Conservation (phyloP, 2,888 invertebrate species). For the Linnaemya vulpina region DNA sequence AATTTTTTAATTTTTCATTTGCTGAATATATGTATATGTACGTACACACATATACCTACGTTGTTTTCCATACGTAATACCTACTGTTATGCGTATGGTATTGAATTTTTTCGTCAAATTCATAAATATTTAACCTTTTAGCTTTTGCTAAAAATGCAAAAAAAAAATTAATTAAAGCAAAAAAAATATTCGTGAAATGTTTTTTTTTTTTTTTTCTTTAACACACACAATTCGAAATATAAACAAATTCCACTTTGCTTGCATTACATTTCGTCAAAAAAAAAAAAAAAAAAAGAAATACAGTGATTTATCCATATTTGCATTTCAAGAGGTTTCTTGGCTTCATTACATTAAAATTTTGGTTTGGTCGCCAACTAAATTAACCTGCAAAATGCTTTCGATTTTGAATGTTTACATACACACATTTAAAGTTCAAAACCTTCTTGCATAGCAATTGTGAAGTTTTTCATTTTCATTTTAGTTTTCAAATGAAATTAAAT, state of each 20-base stretch:
- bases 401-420: neutral
- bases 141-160: neutral
- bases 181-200: neutral
- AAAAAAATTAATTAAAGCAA: neutral
- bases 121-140: neutral
- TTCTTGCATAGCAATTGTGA: neutral
- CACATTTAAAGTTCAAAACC: neutral
- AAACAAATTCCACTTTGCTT: constrained; percentile 4
- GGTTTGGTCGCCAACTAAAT: constrained; percentile 7
- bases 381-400: constrained; percentile 26
- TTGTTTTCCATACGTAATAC: neutral
- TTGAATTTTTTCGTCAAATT: neutral
- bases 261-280: neutral
- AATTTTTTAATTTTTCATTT: too few relatives aligned
- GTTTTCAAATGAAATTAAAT: constrained; percentile 2
- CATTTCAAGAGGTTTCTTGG: constrained; percentile 37
- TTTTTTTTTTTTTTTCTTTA: neutral
- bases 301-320: constrained; percentile 21
- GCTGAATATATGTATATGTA: too few relatives aligned
- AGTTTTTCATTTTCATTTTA: neutral
- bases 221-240: neutral
- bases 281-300: neutral
- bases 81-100: neutral
- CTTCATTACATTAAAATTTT: neutral
- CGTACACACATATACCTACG: too few relatives aligned